Evolutionary conservation across 2,888 invertebrate genomes (phyloP).

Genomic region (Drosophila planitibia): DNA sequence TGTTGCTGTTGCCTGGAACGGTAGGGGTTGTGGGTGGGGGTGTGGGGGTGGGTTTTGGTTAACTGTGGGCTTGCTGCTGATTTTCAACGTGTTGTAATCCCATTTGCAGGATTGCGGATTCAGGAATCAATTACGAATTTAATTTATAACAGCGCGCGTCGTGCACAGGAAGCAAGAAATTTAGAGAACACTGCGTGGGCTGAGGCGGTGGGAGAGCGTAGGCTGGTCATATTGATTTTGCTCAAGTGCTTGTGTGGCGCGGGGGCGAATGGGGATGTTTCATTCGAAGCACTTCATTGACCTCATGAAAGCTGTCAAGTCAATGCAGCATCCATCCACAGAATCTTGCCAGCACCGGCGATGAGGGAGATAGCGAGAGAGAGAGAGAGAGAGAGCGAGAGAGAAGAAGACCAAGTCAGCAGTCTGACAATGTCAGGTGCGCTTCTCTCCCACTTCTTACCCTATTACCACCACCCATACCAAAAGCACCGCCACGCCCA

Average conservation of each 20-base stretch:
- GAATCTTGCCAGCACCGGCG: not conserved
- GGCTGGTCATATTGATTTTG: slow-evolving; percentile 64
- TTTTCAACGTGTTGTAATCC: slow-evolving; percentile 82
- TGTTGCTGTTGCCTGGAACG: slow-evolving; percentile 4
- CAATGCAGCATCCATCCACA: slow-evolving; percentile 46
- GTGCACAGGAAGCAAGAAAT: slow-evolving; percentile 65
- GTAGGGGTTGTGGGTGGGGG: slow-evolving; percentile 1
- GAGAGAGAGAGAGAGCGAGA: not conserved
- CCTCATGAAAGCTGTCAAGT: slow-evolving; percentile 75
- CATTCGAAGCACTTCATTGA: slow-evolving; percentile 62
- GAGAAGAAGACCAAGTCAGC: not conserved
- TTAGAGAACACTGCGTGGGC: slow-evolving; percentile 42
- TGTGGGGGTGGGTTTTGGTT: slow-evolving; percentile 15
- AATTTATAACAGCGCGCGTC: slow-evolving; percentile 77
- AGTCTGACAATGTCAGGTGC: slow-evolving; percentile 74
- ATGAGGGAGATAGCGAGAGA: not conserved
- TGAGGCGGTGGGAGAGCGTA: not conserved
- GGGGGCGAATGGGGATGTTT: not conserved
- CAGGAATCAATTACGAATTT: slow-evolving; percentile 83
- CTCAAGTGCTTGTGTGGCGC: slow-evolving; percentile 43
- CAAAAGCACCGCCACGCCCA: slow-evolving; percentile 3
- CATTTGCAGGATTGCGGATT: slow-evolving; percentile 83
- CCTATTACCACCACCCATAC: not conserved
- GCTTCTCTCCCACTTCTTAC: not conserved
- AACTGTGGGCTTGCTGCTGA: slow-evolving; percentile 55